Conservation (phyloP, 2,113 vertebrate genomes). For the Machaerirhynchus nigripectus region DNA sequence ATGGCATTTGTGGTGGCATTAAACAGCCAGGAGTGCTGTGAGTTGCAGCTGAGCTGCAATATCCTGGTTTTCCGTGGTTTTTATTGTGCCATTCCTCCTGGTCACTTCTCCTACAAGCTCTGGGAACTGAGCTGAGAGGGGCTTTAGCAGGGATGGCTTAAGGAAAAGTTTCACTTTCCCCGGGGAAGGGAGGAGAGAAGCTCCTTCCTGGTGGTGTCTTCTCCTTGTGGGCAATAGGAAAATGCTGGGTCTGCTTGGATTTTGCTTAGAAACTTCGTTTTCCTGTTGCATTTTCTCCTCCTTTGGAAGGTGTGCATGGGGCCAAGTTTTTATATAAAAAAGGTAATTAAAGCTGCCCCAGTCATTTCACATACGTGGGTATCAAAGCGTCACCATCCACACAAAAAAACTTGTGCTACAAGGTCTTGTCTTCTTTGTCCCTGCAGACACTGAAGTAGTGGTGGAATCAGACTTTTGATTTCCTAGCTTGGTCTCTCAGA, state of each 20-base stretch:
- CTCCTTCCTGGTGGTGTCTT: neutral
- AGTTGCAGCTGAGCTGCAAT: neutral
- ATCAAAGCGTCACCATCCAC: neutral
- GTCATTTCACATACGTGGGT: neutral
- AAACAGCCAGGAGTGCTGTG: neutral
- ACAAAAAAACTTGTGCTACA: fast-evolving
- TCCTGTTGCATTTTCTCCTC: neutral
- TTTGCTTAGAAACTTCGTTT: neutral
- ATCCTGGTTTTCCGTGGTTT: neutral
- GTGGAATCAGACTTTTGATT: neutral
- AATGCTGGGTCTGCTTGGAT: neutral
- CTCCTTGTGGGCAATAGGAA: neutral
- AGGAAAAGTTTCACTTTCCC: neutral
- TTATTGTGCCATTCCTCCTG: neutral
- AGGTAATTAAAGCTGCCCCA: neutral
- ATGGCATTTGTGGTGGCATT: neutral
- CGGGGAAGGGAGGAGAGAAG: neutral
- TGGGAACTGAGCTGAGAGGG: neutral
- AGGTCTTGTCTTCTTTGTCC: neutral
- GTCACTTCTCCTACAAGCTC: neutral
- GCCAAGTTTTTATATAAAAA: neutral
- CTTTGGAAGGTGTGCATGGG: neutral
- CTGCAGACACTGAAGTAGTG: neutral
- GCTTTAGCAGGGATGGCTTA: neutral
- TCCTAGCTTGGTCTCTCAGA: neutral